These are phyloP conservation scores for Threskiornis aethiopicus DNA, from an alignment of 2,797 vertebrate genomes.

Conservation along the genomic window DNA sequence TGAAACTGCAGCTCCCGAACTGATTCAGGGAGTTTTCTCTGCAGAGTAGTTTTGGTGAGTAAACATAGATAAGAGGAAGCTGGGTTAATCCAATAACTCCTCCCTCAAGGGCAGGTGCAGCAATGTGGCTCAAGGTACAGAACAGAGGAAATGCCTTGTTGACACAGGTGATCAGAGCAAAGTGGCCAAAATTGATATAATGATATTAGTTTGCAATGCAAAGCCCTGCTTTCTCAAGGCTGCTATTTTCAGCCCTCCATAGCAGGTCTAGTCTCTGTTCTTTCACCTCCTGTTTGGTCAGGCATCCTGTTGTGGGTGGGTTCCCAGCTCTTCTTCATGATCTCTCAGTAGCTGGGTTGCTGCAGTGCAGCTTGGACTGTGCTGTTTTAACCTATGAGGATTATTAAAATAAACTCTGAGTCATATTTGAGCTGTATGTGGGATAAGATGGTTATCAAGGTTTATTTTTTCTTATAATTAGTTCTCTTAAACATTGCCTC, in stretches of 20 bases:
- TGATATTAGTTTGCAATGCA: slow-evolving; percentile 42
- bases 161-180: slow-evolving; percentile 71
- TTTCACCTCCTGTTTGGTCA: background rate
- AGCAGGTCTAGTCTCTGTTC: background rate
- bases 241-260: background rate
- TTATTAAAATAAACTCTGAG: slow-evolving; percentile 64
- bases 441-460: slow-evolving; percentile 64
- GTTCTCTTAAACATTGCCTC: slow-evolving; percentile 49
- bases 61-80: slow-evolving; percentile 63
- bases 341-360: background rate
- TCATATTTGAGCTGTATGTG: slow-evolving; percentile 28
- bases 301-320: background rate
- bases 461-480: slow-evolving; percentile 59
- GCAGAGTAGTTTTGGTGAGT: slow-evolving; percentile 59
- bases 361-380: background rate
- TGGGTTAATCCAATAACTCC: slow-evolving; percentile 63
- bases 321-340: background rate
- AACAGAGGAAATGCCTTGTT: slow-evolving; percentile 70
- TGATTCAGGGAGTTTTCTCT: slow-evolving; percentile 68
- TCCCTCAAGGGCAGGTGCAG: slow-evolving; percentile 67
- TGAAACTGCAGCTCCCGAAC: slow-evolving; percentile 54
- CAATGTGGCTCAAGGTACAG: slow-evolving; percentile 49
- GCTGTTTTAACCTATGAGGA: slow-evolving; percentile 11
- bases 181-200: slow-evolving; percentile 66
- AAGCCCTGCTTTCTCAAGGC: slow-evolving; percentile 26